Base-by-base conservation (phyloP, 2,113 vertebrate species). In the Salminus brasiliensis region DNA sequence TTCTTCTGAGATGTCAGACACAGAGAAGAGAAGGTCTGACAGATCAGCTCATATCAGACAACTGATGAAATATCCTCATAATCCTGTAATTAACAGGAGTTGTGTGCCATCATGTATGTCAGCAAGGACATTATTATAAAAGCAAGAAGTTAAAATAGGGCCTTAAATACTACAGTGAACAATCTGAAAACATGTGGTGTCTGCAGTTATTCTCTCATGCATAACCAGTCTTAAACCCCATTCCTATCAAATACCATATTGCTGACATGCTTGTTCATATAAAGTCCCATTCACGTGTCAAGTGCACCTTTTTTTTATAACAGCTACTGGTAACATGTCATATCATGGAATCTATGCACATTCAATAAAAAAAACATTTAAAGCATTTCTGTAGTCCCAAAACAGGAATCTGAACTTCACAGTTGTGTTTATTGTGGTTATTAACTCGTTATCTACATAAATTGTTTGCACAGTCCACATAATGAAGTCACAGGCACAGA, bases 41-140 rank as follows among this genome's bases (percentile, higher is more conserved):
- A 78, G 69, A 79, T 43, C 78, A 79, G 55, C 65, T 80, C 55
- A 72, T 78, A 75, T 76, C 84, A 84, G 82, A 85, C 82, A 83
- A 74, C 67, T 79, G 76, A 74, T 78, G 65, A 83, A 79, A 81
- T 79, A 68, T 62, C 59, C 29, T 41, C 39, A 18, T 57, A 75
- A 81, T 81, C 27, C 27, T 71, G 25, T 80, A 73, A 81, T 79
- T 72, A 66, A 39, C 10, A 78, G 55, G 36, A 71, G n/a, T 73
- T 76, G 34, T 76, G 74, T 76, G 76, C 57, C 36, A 55, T 67
- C 53, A 25, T 73, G 36, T 52, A 8, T 65, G 30, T 81, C 74
- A 77, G 70, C 59, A 77, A 52, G 67, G 1, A 43, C 59, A 55
- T 71, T 70, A 49, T 75, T 69, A 9, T 53, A 1, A 53, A 53